phyloP scores from a whole-genome alignment of 1,140 invertebrate genomes.

The Drosophila auraria region DNA sequence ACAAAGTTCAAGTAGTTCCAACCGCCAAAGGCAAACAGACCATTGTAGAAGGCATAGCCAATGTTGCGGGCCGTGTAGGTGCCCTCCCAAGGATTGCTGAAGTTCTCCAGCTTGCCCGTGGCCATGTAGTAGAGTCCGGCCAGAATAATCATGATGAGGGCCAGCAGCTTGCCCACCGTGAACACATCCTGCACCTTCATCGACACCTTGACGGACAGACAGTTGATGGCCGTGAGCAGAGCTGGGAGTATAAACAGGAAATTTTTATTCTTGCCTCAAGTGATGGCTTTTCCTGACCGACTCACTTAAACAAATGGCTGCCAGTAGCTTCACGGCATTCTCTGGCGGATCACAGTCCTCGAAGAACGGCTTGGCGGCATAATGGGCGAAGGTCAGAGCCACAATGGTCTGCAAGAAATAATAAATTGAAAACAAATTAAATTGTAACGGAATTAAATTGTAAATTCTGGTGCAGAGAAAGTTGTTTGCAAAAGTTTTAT shows the following conservation, averaged over 20 bases:
- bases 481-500: constrained; percentile 14
- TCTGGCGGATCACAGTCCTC: constrained; percentile 89
- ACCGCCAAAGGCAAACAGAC: constrained; percentile 98
- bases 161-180: constrained; percentile 94
- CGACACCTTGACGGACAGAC: constrained; percentile 94
- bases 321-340: constrained; percentile 89
- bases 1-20: constrained; percentile 98
- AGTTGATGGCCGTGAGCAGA: constrained; percentile 95
- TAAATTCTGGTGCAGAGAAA: constrained; percentile 31
- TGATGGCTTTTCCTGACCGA: constrained; percentile 52
- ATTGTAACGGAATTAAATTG: constrained; percentile 3
- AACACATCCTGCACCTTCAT: constrained; percentile 96
- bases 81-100: constrained; percentile 90
- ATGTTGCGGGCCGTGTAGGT: constrained; percentile 88
- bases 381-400: constrained; percentile 92
- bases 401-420: constrained; percentile 89
- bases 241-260: constrained; percentile 87
- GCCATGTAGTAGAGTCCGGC: constrained; percentile 91
- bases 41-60: constrained; percentile 95
- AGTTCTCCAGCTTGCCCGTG: constrained; percentile 90
- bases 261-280: constrained; percentile 1
- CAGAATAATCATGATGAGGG: constrained; percentile 92
- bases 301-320: constrained; percentile 92
- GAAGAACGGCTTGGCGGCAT: constrained; percentile 94
- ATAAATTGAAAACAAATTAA: neutral